Evolutionary conservation across 2,113 vertebrate genomes (phyloP).

Genomic region (Nothocercus nigrocapillus): DNA sequence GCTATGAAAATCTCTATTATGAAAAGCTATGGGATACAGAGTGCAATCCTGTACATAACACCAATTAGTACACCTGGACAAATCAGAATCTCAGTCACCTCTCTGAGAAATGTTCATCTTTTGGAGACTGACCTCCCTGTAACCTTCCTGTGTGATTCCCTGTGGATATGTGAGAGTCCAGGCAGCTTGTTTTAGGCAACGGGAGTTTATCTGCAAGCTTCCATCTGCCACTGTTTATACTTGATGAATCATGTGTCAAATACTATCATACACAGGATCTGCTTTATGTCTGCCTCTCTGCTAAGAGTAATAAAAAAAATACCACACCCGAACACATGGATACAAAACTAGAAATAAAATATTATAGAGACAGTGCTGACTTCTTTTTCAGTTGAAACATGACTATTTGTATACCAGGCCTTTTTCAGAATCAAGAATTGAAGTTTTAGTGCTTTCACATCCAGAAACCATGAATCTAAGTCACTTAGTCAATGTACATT

Average conservation of each 20-base stretch:
- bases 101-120: not conserved
- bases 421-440: not conserved
- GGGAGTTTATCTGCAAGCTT: not conserved
- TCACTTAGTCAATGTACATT: not conserved
- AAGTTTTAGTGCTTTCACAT: not conserved
- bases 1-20: not conserved
- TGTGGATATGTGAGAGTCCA: not conserved
- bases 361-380: not conserved
- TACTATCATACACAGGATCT: not conserved
- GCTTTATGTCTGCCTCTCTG: slow-evolving; percentile 16
- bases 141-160: not conserved
- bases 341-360: not conserved
- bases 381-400: not conserved
- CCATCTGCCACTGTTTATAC: slow-evolving; percentile 19
- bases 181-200: not conserved
- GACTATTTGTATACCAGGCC: not conserved
- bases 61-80: accelerated
- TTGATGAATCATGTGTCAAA: not conserved
- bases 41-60: not conserved
- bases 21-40: not conserved
- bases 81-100: not conserved
- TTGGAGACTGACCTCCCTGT: not conserved
- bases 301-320: not conserved
- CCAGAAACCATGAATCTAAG: not conserved
- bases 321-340: not conserved